A percentile compares a stretch with the other conserved stretches of the same genome.
These are phyloP conservation scores for Lasius fuliginosus DNA, from an alignment of 2,888 invertebrate genomes.

Conservation along the genomic window DNA sequence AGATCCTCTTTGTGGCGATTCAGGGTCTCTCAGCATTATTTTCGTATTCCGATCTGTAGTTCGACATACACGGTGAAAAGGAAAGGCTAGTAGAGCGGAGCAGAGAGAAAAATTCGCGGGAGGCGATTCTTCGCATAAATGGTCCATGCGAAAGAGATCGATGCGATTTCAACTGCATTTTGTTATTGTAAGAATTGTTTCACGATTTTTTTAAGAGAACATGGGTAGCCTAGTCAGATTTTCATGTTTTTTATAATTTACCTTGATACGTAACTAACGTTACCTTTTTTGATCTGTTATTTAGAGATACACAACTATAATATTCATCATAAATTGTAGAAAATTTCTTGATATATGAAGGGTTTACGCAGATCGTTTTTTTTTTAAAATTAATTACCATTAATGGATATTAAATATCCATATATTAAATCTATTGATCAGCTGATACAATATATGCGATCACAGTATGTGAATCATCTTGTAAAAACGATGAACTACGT, in stretches of 20 bases:
- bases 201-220: not conserved
- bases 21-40: conserved; percentile 31
- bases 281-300: not conserved
- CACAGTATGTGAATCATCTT: conserved; percentile 11
- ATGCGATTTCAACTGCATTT: conserved; percentile 26
- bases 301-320: not conserved
- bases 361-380: not conserved
- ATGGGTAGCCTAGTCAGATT: not conserved
- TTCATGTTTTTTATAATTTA: not conserved
- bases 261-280: not conserved
- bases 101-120: conserved; percentile 8
- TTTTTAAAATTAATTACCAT: not conserved
- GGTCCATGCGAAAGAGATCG: not conserved
- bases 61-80: conserved; percentile 25
- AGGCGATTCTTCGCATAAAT: conserved; percentile 16
- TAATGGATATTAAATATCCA: not conserved
- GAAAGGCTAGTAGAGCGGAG: not conserved
- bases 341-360: not conserved
- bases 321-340: not conserved
- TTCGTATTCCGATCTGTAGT: conserved; percentile 26
- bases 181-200: not conserved
- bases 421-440: not conserved
- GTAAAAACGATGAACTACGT: conserved; percentile 27
- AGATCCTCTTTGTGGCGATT: conserved; percentile 34
- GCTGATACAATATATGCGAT: not conserved